Base-by-base conservation (phyloP, 2,113 vertebrate species). In the Microcebus lehilahytsara region DNA sequence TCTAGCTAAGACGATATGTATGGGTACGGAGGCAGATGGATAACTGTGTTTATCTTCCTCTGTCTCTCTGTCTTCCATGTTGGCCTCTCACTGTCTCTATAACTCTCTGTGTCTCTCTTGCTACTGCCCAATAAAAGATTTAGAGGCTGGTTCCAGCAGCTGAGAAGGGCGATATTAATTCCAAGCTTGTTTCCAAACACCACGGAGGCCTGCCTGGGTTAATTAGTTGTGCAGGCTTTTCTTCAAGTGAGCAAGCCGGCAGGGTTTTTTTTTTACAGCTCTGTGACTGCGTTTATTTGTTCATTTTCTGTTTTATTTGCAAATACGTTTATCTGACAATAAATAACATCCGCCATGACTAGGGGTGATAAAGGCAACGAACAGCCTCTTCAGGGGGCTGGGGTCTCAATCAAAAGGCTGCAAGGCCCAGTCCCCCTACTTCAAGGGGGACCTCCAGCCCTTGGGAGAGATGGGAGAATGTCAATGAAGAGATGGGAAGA, bases 171-270 rank as follows among this genome's bases (percentile, higher is more conserved):
- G 78, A 34, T 97, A 96, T 98, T 98, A 98, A 98, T 98, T 98
- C 97, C 62, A 85, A 97, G 83, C 93, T 98, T 98, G 97, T 98
- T 98, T 98, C 94, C 96, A 96, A 97, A 85, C 95, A 98, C 95
- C 95, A n/a, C 58, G 37, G 98, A 97, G 97, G 94, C 97, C 97
- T 93, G 96, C 96, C 53, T 72, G 89, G 98, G 98, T 98, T 98
- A 98, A 98, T 98, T 98, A 98, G 97, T 83, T 92, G 97, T 85
- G 85, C 95, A 97, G 96, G 96, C 97, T 98, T 98, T 98, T 98
- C 97, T 95, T 97, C 97, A 97, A 97, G 97, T 95, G 97, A 98
- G 97, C 1, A 53, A 98, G 96, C 91, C 85, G 20, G 97, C 93
- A 0, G 40, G 62, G 74, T 95, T 96, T 94, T 46, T 46, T 46